phyloP scores from a whole-genome alignment of 1,140 invertebrate genomes.

The Leptonema lineaticorne region DNA sequence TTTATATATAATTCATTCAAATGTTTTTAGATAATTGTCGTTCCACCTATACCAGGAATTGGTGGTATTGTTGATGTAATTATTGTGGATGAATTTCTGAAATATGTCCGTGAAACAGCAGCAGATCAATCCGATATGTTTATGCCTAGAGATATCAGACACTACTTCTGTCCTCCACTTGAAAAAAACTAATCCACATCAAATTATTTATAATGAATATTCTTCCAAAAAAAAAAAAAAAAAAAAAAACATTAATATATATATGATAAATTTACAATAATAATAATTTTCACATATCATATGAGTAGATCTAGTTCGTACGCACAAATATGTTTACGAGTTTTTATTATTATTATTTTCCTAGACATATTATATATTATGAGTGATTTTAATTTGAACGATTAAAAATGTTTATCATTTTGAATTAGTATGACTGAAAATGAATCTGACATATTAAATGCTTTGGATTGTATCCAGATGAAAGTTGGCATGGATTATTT shows the following conservation, averaged over 20 bases:
- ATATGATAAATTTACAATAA: not conserved
- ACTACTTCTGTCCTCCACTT: constrained; percentile 61
- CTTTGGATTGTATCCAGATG: constrained; percentile 6
- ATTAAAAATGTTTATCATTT: constrained; percentile 6
- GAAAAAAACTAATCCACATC: constrained; percentile 47
- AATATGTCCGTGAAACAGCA: constrained; percentile 55
- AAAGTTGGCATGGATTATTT: not conserved
- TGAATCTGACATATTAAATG: constrained; percentile 16
- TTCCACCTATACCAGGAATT: constrained; percentile 59
- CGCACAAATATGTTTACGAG: too few species aligned
- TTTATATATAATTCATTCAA: not conserved
- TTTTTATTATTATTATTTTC: too few species aligned
- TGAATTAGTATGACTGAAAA: constrained; percentile 1
- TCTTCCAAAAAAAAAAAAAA: too few species aligned
- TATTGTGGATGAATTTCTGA: constrained; percentile 51
- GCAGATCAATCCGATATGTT: constrained; percentile 57
- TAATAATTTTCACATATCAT: not conserved
- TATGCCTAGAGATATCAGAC: constrained; percentile 63
- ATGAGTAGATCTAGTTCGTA: too few species aligned
- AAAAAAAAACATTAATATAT: too few species aligned
- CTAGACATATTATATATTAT: too few species aligned
- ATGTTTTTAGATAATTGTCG: constrained; percentile 46
- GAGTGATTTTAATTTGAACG: not conserved
- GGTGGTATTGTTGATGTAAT: constrained; percentile 53
- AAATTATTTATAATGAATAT: too few species aligned